Conservation (phyloP, 2,888 invertebrate genomes). For the Autographa pulchrina region DNA sequence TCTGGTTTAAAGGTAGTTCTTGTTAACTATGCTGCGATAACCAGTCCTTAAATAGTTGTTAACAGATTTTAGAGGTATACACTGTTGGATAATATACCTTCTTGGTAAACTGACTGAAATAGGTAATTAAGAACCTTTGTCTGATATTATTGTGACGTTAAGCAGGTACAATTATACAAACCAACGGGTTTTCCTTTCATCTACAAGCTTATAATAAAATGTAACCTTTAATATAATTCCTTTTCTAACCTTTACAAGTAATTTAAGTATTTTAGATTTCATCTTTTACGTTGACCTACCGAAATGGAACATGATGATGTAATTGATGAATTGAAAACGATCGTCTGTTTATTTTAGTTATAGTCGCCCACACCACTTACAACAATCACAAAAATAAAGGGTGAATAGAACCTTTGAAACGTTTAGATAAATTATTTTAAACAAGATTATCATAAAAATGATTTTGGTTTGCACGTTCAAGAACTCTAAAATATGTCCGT, state of each 20-base stretch:
- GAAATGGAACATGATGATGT: neutral
- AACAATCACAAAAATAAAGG: neutral
- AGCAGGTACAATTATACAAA: slow-evolving; percentile 5
- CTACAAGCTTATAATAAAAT: neutral
- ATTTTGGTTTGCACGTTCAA: too few species aligned
- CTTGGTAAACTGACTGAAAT: slow-evolving; percentile 20
- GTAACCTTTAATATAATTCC: neutral
- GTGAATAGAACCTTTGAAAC: too few species aligned
- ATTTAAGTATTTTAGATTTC: neutral
- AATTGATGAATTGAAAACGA: neutral
- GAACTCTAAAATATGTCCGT: too few species aligned
- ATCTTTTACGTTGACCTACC: neutral
- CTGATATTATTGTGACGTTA: slow-evolving; percentile 16
- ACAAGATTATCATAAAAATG: too few species aligned
- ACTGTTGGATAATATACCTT: neutral
- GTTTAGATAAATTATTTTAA: too few species aligned
- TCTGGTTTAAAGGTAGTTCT: slow-evolving; percentile 60
- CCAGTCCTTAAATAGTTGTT: slow-evolving; percentile 41
- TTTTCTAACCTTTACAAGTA: neutral
- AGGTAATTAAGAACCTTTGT: slow-evolving; percentile 17
- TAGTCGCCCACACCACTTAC: neutral
- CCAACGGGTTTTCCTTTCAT: neutral
- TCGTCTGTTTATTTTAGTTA: neutral
- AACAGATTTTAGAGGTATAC: slow-evolving; percentile 29
- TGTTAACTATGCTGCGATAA: slow-evolving; percentile 31